A percentile compares a stretch with the other conserved stretches of the same genome.
Conservation (phyloP, 1,140 invertebrate species). For the Saccostrea echinata region DNA sequence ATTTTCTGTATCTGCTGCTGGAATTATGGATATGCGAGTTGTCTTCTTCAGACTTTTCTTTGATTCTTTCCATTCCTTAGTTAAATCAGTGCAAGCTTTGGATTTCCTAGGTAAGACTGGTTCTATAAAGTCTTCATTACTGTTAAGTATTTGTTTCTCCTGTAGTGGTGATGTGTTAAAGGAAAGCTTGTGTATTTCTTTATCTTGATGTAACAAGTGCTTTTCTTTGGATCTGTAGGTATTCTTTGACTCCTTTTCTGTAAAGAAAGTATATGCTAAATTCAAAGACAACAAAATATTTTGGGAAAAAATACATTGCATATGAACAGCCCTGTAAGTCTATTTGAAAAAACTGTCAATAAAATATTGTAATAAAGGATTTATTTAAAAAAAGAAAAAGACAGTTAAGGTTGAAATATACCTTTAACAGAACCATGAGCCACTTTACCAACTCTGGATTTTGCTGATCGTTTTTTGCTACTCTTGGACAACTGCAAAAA, state of each 20-base stretch:
- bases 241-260: neutral
- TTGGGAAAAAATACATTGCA: no score
- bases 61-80: neutral
- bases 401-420: no score
- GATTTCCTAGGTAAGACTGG: conserved; percentile 32
- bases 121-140: neutral
- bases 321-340: no score
- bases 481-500: conserved; percentile 51
- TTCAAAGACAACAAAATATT: neutral
- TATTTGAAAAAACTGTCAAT: no score
- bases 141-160: neutral
- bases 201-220: neutral
- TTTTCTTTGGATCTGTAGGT: neutral
- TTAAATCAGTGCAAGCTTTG: conserved; percentile 47
- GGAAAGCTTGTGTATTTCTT: conserved; percentile 3
- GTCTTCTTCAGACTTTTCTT: neutral
- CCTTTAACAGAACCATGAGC: no score
- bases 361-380: no score
- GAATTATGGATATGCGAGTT: neutral
- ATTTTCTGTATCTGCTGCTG: neutral
- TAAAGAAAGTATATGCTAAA: neutral
- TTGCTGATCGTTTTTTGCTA: conserved; percentile 49
- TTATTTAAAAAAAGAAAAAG: no score
- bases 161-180: neutral
- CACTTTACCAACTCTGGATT: conserved; percentile 37